A percentile compares a stretch with the other conserved stretches of the same genome.
phyloP scores from a whole-genome alignment of 2,797 vertebrate species.

The Lateolabrax maculatus region DNA sequence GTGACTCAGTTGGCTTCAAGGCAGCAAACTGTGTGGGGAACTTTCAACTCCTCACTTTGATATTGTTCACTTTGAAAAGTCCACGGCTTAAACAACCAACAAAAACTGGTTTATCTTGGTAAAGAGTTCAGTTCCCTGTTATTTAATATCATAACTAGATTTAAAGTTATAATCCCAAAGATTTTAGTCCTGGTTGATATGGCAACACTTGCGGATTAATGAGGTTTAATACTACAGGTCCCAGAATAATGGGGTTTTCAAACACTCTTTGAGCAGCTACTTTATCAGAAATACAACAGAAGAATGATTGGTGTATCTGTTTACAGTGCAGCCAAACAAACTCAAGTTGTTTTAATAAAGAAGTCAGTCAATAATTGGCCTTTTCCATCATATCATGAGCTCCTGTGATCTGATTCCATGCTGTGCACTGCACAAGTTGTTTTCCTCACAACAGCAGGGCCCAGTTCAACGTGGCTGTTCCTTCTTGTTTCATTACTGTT shows the following conservation, averaged over 20 bases:
- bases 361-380: not conserved
- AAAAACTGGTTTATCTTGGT: not conserved
- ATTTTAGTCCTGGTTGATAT: not conserved
- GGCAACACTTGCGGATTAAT: not conserved
- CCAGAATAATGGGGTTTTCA: not conserved
- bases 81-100: conserved; percentile 10
- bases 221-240: not conserved
- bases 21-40: conserved; percentile 36
- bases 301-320: not conserved
- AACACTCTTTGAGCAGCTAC: not conserved
- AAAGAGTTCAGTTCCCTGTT: not conserved
- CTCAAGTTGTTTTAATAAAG: not conserved
- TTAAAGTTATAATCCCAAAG: not conserved
- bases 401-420: not conserved
- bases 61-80: conserved; percentile 46
- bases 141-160: not conserved
- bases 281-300: not conserved
- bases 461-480: not conserved
- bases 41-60: conserved; percentile 31
- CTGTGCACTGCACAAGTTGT: not conserved
- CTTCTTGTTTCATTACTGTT: not conserved
- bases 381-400: not conserved
- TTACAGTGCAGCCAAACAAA: not conserved
- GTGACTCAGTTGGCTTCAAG: conserved; percentile 53
- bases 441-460: not conserved